phyloP scores from a whole-genome alignment of 2,113 vertebrate genomes.

The Rostratula benghalensis region DNA sequence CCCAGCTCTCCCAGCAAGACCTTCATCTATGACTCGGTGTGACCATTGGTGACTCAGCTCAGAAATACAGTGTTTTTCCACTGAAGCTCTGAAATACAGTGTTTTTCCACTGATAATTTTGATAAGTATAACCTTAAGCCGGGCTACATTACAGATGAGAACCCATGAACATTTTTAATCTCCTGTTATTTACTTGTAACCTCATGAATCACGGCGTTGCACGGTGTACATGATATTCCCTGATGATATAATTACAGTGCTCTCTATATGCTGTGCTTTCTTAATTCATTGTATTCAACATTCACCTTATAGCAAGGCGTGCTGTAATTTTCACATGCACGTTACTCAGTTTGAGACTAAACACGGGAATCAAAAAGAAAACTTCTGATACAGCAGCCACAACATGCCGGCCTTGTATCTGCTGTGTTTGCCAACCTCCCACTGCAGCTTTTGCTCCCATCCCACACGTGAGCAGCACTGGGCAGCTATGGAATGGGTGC shows the following conservation, averaged over 20 bases:
- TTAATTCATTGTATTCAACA: conserved; percentile 25
- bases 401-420: fast-evolving
- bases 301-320: neutral
- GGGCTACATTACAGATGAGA: neutral
- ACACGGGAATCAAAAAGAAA: neutral
- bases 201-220: neutral
- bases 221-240: neutral
- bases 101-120: conserved; percentile 41
- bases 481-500: neutral
- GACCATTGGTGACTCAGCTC: neutral
- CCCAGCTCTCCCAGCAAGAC: neutral
- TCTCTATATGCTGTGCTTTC: neutral
- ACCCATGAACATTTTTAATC: conserved; percentile 20
- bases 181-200: conserved; percentile 39
- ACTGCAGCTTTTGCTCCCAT: neutral
- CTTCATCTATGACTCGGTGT: neutral
- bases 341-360: neutral
- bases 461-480: neutral
- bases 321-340: neutral
- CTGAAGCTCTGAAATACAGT: neutral
- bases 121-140: conserved; percentile 28
- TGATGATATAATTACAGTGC: conserved; percentile 25
- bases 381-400: neutral
- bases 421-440: neutral
- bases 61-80: conserved; percentile 17